phyloP scores from a whole-genome alignment of 2,888 invertebrate genomes.

The Trissolcus brochymenae region DNA sequence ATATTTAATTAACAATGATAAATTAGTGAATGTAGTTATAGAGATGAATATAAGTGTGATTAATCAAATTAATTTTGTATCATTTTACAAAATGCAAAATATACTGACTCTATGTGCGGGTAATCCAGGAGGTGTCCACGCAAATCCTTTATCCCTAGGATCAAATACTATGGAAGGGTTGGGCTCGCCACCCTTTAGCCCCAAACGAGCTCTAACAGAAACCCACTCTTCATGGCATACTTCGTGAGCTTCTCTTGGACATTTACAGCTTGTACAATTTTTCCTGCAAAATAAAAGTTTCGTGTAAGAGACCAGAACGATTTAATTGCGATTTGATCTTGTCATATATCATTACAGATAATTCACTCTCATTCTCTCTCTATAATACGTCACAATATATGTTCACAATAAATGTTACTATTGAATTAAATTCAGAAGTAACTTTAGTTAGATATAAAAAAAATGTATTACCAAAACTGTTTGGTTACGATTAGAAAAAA shows the following conservation, averaged over 20 bases:
- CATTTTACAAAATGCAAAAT: not conserved
- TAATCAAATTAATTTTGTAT: not conserved
- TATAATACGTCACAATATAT: no score
- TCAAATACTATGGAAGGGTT: conserved; percentile 78
- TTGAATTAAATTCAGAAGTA: no score
- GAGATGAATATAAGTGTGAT: not conserved
- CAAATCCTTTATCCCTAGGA: conserved; percentile 82
- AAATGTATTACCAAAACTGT: no score
- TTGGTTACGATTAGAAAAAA: no score
- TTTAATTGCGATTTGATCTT: not conserved
- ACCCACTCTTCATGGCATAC: conserved; percentile 92
- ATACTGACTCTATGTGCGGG: conserved; percentile 70
- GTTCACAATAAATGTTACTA: no score
- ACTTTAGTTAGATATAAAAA: no score
- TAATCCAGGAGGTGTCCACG: conserved; percentile 86
- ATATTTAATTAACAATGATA: not conserved
- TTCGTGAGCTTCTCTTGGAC: conserved; percentile 92
- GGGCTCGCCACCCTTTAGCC: conserved; percentile 80
- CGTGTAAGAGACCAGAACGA: conserved; percentile 1
- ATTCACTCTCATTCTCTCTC: not conserved
- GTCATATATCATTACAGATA: not conserved
- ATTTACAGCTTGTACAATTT: conserved; percentile 94
- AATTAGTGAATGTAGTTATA: not conserved
- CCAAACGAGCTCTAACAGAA: conserved; percentile 85
- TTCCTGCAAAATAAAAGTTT: conserved; percentile 82